Evolutionary conservation across 1,140 invertebrate genomes (phyloP), one percentile per base, ranked within the genome.

Genomic region (Drosophila watanabei): DNA sequence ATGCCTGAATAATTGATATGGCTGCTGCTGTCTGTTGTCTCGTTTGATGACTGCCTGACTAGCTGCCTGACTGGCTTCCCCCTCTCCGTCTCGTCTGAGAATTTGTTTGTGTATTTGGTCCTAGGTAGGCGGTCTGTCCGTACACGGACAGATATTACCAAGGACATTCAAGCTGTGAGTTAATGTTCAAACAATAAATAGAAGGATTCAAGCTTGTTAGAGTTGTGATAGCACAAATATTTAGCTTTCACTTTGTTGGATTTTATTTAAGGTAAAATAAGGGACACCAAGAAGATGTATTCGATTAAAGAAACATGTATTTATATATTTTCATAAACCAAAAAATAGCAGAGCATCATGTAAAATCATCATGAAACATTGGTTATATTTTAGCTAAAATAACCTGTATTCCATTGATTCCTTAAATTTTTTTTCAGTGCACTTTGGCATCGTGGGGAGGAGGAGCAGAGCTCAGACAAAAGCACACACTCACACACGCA

Each of bases 1-100:
- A 72, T 77, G 71, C 68, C 70, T 89, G 76, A 90, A 90, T 90
- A 90, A 90, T 90, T 90, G 86, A 90, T 89, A 84, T 85, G 65
- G 63, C 77, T 82, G 57, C 62, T 70, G 37, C 81, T 57, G 75
- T 87, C 75, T 82, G 64, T 64, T 60, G 68, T 68, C 72, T 63
- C 63, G 58, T 79, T 56, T 73, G 70, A 60, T 72, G 70, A 59
- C 54, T 73, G 70, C 62, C 20, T 64, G 57, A 45, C 45, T 69
- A 39, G 60, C 64, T 61, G 56, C 39, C 39, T 70, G 37, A 49
- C 64, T 63, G 71, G 52, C 61, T 58, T 51, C 35, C 76, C 28
- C 28, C 39, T 37, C 33, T 37, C 24, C 65, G 14, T 20, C 28
- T 35, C 57, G 39, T 54, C 20, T 46, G 16, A 58, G 57, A 66